Evolutionary conservation across 2,113 vertebrate species (phyloP).

Genomic region (Silurus meridionalis): DNA sequence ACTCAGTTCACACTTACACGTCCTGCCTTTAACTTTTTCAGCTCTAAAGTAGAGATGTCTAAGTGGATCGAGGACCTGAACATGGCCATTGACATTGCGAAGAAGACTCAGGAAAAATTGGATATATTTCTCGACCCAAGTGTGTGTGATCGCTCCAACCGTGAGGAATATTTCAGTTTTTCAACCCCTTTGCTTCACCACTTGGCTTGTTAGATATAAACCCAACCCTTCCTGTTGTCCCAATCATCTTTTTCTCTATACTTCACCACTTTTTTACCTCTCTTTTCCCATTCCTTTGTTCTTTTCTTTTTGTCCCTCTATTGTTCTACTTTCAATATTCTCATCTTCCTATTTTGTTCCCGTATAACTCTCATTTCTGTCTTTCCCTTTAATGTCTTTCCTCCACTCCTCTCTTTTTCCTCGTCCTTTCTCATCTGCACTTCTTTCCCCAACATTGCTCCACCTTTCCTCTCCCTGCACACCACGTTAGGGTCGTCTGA

Average conservation of each 20-base stretch:
- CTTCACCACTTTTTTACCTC: background rate
- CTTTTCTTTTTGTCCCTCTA: background rate
- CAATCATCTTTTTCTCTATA: background rate
- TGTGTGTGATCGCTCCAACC: constrained; percentile 68
- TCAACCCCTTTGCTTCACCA: constrained; percentile 50
- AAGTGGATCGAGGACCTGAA: constrained; percentile 94
- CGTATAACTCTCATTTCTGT: constrained; percentile 3
- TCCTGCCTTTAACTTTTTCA: constrained; percentile 52
- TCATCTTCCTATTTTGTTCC: too few species aligned
- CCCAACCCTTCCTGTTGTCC: constrained; percentile 20
- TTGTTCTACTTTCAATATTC: background rate
- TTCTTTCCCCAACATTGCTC: constrained; percentile 11
- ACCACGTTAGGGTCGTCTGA: constrained; percentile 82
- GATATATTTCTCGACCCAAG: constrained; percentile 71
- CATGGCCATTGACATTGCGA: constrained; percentile 83
- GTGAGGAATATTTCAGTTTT: constrained; percentile 72
- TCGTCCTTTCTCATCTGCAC: constrained; percentile 44
- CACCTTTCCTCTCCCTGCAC: background rate
- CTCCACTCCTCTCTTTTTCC: constrained; percentile 38
- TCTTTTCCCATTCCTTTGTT: background rate
- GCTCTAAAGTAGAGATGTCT: constrained; percentile 88
- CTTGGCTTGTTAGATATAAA: constrained; percentile 36
- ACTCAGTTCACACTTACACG: background rate
- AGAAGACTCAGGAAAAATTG: constrained; percentile 77
- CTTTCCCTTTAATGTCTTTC: constrained; percentile 32